A percentile compares a stretch with the other conserved stretches of the same genome.
Evolutionary conservation across 2,797 vertebrate genomes (phyloP).

Genomic region (Lycodopsis pacificus): DNA sequence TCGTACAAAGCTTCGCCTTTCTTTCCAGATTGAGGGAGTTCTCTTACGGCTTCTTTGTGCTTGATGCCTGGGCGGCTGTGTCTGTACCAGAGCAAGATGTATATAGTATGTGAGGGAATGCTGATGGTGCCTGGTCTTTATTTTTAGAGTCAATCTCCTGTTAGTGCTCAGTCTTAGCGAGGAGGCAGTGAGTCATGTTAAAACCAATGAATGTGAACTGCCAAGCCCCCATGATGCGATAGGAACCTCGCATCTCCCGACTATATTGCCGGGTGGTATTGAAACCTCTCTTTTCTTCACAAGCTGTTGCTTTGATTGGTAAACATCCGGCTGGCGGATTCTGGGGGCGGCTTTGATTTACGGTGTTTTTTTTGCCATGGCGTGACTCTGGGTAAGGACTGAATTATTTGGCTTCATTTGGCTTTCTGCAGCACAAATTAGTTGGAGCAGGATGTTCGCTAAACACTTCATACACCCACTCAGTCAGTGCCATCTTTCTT

Average conservation of each 20-base stretch:
- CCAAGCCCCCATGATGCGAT: conserved; percentile 49
- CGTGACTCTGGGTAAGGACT: conserved; percentile 41
- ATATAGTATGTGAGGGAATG: conserved; percentile 70
- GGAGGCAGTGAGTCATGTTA: conserved; percentile 79
- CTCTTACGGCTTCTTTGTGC: conserved; percentile 57
- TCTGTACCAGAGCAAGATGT: conserved; percentile 62
- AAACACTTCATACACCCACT: conserved; percentile 62
- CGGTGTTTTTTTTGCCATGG: conserved; percentile 27
- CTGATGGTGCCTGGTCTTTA: conserved; percentile 77
- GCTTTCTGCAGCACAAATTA: conserved; percentile 51
- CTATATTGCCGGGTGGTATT: conserved; percentile 23
- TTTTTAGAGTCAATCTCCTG: conserved; percentile 82
- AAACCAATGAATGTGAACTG: conserved; percentile 72
- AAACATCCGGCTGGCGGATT: conserved; percentile 35
- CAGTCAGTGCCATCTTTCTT: conserved; percentile 43
- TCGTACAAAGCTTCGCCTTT: conserved; percentile 21
- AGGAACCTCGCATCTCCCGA: conserved; percentile 38
- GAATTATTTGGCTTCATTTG: conserved; percentile 46
- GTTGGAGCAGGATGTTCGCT: conserved; percentile 53
- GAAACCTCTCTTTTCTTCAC: conserved; percentile 28
- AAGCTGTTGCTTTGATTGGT: conserved; percentile 36
- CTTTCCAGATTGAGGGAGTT: conserved; percentile 23
- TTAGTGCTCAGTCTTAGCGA: conserved; percentile 71
- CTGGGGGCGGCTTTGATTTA: conserved; percentile 33
- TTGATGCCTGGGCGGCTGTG: conserved; percentile 36